Conservation (phyloP, 2,888 invertebrate genomes). For the Pardosa pseudoannulata region DNA sequence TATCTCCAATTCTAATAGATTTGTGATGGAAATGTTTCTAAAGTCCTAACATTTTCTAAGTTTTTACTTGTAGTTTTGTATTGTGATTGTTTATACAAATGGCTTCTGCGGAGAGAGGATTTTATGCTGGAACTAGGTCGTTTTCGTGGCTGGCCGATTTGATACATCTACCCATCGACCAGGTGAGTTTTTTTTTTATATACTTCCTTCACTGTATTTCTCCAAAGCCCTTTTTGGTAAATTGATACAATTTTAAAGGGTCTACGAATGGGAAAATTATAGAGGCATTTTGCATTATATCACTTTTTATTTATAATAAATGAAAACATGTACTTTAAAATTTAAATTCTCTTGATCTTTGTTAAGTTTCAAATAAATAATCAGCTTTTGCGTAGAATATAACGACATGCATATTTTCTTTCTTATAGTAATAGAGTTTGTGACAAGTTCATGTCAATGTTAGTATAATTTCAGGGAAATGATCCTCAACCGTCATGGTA, state of each 20-base stretch:
- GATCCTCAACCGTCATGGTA: too few species aligned
- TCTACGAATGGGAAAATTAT: too few species aligned
- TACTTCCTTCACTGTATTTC: background rate
- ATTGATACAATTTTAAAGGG: too few species aligned
- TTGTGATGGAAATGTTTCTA: background rate
- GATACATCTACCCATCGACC: slow-evolving; percentile 72
- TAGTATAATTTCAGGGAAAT: too few species aligned
- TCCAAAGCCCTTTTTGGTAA: background rate
- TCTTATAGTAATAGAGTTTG: too few species aligned
- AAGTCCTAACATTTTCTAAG: background rate
- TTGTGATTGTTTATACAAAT: slow-evolving; percentile 9
- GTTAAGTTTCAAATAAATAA: too few species aligned
- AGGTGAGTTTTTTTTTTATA: slow-evolving; percentile 45
- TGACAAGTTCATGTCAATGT: too few species aligned
- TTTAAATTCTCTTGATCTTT: background rate
- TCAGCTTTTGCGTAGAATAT: too few species aligned
- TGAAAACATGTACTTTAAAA: too few species aligned
- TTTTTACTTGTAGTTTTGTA: background rate
- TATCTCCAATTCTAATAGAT: background rate
- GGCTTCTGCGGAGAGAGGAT: slow-evolving; percentile 61
- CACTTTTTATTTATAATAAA: too few species aligned
- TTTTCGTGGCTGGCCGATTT: slow-evolving; percentile 67
- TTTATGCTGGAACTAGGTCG: slow-evolving; percentile 70
- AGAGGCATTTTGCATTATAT: too few species aligned
- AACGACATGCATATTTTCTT: too few species aligned